Percentiles rank a stretch among this genome's conserved stretches.
Conservation (phyloP, 2,113 vertebrate genomes). For the Scomber japonicus region DNA sequence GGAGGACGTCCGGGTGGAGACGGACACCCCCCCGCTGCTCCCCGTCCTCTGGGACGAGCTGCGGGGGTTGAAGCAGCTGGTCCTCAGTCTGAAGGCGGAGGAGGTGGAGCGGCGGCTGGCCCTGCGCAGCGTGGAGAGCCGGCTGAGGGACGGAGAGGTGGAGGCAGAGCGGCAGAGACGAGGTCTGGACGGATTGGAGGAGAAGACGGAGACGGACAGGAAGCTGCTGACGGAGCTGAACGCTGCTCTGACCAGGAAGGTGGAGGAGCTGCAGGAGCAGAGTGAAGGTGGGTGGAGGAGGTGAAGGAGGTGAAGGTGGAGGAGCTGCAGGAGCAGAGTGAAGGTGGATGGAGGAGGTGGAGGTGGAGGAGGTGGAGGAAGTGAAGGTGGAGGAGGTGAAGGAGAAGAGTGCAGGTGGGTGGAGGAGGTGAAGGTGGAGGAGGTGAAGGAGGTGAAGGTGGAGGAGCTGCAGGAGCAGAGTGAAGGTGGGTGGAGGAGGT, state of each 20-base stretch:
- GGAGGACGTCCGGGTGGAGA: not conserved
- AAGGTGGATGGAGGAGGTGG: too few species aligned
- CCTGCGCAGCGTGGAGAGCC: slow-evolving; percentile 65
- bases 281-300: slow-evolving; percentile 29
- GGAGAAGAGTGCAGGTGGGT: too few species aligned
- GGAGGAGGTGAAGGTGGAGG: too few species aligned
- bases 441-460: too few species aligned
- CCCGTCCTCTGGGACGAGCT: slow-evolving; percentile 68
- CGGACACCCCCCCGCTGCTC: not conserved
- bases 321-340: too few species aligned
- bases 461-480: too few species aligned
- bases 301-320: too few species aligned
- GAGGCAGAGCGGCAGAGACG: slow-evolving; percentile 29
- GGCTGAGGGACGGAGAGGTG: slow-evolving; percentile 61
- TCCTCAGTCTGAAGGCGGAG: slow-evolving; percentile 57
- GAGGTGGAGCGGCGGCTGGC: slow-evolving; percentile 58
- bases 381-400: too few species aligned
- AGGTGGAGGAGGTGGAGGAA: too few species aligned
- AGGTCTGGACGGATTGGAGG: slow-evolving; percentile 24
- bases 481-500: too few species aligned
- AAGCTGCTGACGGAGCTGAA: slow-evolving; percentile 28
- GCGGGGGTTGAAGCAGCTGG: slow-evolving; percentile 64
- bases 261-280: slow-evolving; percentile 52
- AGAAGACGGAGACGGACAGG: slow-evolving; percentile 13
- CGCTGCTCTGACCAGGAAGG: slow-evolving; percentile 23